Evolutionary conservation across 2,113 vertebrate genomes (phyloP), one percentile per base, ranked within the genome.

Genomic region (Pandion haliaetus): DNA sequence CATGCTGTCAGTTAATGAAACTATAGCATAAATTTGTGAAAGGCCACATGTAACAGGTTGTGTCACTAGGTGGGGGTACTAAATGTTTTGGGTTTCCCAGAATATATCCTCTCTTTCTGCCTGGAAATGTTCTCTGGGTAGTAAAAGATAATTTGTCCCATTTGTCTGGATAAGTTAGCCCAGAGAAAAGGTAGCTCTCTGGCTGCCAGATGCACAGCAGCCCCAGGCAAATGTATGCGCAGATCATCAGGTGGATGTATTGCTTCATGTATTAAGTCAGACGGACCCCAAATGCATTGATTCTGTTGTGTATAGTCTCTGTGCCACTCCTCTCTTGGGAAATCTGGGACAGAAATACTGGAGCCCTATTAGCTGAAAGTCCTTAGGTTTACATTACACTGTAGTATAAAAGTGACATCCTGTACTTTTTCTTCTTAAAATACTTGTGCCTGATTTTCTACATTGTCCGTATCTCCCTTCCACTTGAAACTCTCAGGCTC

Each of bases 61-160:
- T 70, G 78, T 66, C 70, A 66, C 66, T 55, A 69, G n/a, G 55
- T 74, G 24, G 25, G 28, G 25, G 16, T 82, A 73, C 34, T 77
- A 83, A 86, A 86, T 45, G 25, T 57, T 92, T 86, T 36, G 58
- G 8, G 44, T 87, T 96, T 96, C 89, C 57, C 82, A 94, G 84
- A 95, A 76, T 76, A 85, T 58, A 94, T n/a, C 44, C 81, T 84
- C 77, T 85, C 52, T 66, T 85, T 89, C 78, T 93, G 91, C 66
- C 82, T 96, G 84, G 78, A 95, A 96, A 73, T 80, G 62, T 90
- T 95, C 57, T 65, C 73, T 80, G 92, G 71, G 52, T 82, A 94
- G 92, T 95, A 95, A 94, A 97, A 95, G 77, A 79, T 89, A 91
- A 93, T 94, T 96, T 95, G 69, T 91, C 84, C 85, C 74, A 93